Percentiles rank a stretch among this genome's conserved stretches.
Evolutionary conservation across 2,113 vertebrate species (phyloP).

Genomic region (Alouatta palliata): DNA sequence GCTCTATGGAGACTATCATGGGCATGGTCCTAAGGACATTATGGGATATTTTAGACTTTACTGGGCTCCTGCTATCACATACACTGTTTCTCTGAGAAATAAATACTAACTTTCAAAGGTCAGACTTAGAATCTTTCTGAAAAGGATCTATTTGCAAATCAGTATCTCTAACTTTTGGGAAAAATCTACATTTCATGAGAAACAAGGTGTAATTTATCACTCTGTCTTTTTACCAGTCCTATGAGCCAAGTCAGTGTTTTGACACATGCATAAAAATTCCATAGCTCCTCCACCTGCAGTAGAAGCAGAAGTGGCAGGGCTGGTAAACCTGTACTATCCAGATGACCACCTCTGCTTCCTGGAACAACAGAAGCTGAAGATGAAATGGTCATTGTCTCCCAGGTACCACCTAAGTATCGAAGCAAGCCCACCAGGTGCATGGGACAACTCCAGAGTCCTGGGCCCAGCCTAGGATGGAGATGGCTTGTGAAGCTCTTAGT

Average conservation of each 20-base stretch:
- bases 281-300: not conserved
- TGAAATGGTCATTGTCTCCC: not conserved
- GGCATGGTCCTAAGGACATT: not conserved
- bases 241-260: not conserved
- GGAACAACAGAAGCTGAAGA: not conserved
- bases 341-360: not conserved
- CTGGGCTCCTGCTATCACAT: not conserved
- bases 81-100: not conserved
- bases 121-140: not conserved
- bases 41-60: not conserved
- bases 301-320: not conserved
- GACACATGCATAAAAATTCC: not conserved
- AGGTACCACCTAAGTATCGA: not conserved
- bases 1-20: not conserved
- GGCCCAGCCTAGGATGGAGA: not conserved
- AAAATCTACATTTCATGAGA: not conserved
- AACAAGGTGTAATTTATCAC: not conserved
- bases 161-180: not conserved
- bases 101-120: slow-evolving; percentile 1
- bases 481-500: not conserved
- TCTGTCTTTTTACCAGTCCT: not conserved
- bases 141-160: slow-evolving; percentile 41
- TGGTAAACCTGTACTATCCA: not conserved
- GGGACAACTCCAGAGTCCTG: not conserved
- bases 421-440: not conserved